Base-by-base conservation (phyloP, 2,797 vertebrate genomes). In the Austrolebias charrua region DNA sequence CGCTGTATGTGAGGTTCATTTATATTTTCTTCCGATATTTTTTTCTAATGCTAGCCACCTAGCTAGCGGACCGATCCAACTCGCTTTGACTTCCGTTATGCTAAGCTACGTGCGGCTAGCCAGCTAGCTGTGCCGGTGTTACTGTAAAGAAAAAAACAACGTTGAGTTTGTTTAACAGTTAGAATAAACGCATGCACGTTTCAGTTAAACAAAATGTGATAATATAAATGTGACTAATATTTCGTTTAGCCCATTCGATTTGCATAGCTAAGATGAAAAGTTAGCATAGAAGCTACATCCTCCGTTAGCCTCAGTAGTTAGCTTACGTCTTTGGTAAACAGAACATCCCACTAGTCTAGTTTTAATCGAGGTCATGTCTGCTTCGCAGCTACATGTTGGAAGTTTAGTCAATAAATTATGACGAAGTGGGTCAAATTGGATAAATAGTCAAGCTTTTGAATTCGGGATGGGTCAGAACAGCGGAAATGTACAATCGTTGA, bases 71-170 rank as follows among this genome's bases (percentile, higher is more conserved):
- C 54, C 60, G 33, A 57, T 57, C 42, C 52, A 60, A 77, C 63
- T 83, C 63, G 58, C 53, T 15, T 44, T 75, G 69, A 85, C 84
- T 90, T 90, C 88, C 88, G 87, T 85, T 83, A 64, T 69, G 81
- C 76, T 81, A 85, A 73, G 81, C 76, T 88, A 80, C 56, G 2
- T 2, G 8, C 53, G 12, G 46, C 33, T 66, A 76, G 35, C 50
- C 63, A 58, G 46, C 49, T 76, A 79, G 60, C 58, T 6, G 28
- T 49, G 48, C 79, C 69, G 76, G 79, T 69, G 73, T 40, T 60
- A 3, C 6, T 53, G 45, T 40, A 65, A 40, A 40, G 38, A 40
- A 40, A 40, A 40, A 40, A 11, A 11, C 3, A 6, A 12, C 35
- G 52, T 18, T 16, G 11, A 15, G 16, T 53, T 66, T 11, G 3